Base-by-base conservation (phyloP, 2,113 vertebrate species). In the Eurystomus gularis region DNA sequence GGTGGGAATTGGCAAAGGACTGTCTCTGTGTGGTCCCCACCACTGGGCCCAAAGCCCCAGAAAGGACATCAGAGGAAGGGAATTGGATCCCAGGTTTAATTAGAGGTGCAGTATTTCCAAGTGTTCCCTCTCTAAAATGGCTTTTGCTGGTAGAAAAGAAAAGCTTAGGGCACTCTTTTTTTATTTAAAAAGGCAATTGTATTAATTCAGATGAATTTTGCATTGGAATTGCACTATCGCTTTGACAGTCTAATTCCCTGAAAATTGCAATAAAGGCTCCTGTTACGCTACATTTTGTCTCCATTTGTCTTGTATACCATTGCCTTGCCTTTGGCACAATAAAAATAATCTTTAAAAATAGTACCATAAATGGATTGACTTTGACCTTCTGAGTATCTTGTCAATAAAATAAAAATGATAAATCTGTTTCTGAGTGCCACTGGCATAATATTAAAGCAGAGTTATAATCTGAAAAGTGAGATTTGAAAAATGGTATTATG, bases 271-370 rank as follows among this genome's bases (percentile, higher is more conserved):
- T 89, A 89, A 93, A 79, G n/a, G 37, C 35, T 89, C 44, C 44
- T 2, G 54, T 65, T 86, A 84, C 0, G 16, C 78, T 82, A 81
- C 78, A 90, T 96, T 96, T 85, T 90, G 90, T 80, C 71, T 79
- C 90, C 94, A 94, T 96, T 96, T 94, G 71, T 92, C 90, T 92
- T 91, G 81, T 89, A 42, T 65, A 89, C 81, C 81, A 87, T 42
- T 92, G 77, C 83, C 51, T 95, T 94, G 86, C 96, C 93, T 94
- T 91, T 80, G 94, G 88, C 91, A 89, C 83, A 94, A 95, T 90
- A 93, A 95, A 97, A 93, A 87, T 94, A 96, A 95, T 96, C 91
- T 93, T 95, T 94, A 94, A 93, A 95, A 96, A 91, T 72, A 85
- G 70, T 73, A 24, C 84, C 75, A 33, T 93, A 94, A 97, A 78